phyloP scores from a whole-genome alignment of 2,113 vertebrate genomes.

The Arizona elegans region DNA sequence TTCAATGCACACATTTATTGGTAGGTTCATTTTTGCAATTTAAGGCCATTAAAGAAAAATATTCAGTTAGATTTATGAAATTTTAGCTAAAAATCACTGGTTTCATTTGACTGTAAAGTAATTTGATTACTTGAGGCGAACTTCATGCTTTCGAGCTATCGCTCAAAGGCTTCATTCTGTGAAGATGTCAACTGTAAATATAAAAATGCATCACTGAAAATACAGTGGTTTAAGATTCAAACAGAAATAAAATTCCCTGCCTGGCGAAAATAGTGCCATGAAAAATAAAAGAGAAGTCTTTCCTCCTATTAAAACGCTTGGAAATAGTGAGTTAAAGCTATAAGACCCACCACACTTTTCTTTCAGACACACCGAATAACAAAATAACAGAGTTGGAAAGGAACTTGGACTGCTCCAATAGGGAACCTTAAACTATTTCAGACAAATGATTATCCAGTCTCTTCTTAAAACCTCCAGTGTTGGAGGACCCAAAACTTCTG shows the following conservation, averaged over 20 bases:
- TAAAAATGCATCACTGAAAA: slow-evolving; percentile 77
- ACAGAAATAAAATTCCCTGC: slow-evolving; percentile 76
- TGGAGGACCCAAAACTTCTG: neutral
- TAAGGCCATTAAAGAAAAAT: slow-evolving; percentile 66
- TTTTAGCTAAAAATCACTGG: slow-evolving; percentile 76
- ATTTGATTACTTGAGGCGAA: slow-evolving; percentile 71
- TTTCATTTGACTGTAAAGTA: slow-evolving; percentile 75
- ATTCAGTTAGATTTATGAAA: slow-evolving; percentile 75
- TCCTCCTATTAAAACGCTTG: slow-evolving; percentile 44
- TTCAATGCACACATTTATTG: slow-evolving; percentile 70
- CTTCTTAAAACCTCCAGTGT: neutral
- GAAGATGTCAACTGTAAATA: slow-evolving; percentile 80
- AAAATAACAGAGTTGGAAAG: neutral
- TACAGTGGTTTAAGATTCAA: slow-evolving; percentile 73
- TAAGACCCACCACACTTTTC: slow-evolving; percentile 1
- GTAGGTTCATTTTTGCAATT: slow-evolving; percentile 70
- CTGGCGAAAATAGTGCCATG: slow-evolving; percentile 69
- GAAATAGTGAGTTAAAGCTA: slow-evolving; percentile 45
- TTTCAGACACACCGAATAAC: neutral
- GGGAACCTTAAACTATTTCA: neutral
- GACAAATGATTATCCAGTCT: neutral
- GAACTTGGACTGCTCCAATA: neutral
- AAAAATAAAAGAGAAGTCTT: slow-evolving; percentile 60
- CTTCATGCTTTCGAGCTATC: slow-evolving; percentile 71
- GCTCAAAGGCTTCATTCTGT: slow-evolving; percentile 70